phyloP scores from a whole-genome alignment of 2,113 vertebrate genomes.

The Prionailurus viverrinus region DNA sequence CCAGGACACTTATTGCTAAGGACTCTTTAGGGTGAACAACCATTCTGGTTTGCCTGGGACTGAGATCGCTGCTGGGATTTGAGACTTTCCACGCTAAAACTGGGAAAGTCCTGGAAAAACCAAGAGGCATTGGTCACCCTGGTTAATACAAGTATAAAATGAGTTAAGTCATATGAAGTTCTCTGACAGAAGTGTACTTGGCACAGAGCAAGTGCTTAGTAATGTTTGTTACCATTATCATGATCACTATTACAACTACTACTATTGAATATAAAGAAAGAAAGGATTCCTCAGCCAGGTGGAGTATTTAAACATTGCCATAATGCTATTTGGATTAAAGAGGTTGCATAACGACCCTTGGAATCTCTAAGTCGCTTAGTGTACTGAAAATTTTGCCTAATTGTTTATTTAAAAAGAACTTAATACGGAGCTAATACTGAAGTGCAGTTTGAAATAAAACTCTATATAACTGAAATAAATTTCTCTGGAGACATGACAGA shows the following conservation, averaged over 20 bases:
- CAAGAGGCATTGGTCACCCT: not conserved
- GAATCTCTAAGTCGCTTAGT: not conserved
- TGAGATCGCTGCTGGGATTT: not conserved
- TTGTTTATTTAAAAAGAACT: constrained; percentile 20
- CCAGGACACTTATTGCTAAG: not conserved
- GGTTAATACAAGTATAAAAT: not conserved
- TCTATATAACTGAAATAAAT: not conserved
- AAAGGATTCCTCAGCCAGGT: not conserved
- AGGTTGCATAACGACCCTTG: not conserved
- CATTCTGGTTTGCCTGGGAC: not conserved
- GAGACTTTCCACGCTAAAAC: not conserved
- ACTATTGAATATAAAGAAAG: not conserved
- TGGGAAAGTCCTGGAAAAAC: not conserved
- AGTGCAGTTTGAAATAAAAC: not conserved
- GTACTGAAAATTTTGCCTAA: not conserved
- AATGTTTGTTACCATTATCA: not conserved
- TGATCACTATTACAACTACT: not conserved
- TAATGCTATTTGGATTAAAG: not conserved
- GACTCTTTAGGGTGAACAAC: not conserved
- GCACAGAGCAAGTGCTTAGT: not conserved
- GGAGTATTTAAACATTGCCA: not conserved
- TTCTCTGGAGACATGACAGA: not conserved
- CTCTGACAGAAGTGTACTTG: not conserved
- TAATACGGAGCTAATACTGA: not conserved
- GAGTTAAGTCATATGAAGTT: not conserved